Percentiles rank a stretch among this genome's conserved stretches.
These are phyloP conservation scores for Sitodiplosis mosellana DNA, from an alignment of 1,140 invertebrate genomes.

Conservation along the genomic window DNA sequence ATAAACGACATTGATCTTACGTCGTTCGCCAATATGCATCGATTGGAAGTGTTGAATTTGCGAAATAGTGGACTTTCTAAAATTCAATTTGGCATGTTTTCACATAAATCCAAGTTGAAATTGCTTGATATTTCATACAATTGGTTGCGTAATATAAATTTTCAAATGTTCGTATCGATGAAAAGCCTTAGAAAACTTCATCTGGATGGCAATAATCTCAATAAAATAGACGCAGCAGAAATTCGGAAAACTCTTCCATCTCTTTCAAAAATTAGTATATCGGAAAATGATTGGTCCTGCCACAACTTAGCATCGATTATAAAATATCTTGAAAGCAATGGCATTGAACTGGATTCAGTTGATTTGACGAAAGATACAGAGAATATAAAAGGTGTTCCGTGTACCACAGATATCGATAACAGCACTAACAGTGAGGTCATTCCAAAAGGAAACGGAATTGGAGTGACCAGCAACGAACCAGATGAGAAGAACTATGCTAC, in stretches of 20 bases:
- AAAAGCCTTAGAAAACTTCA: background rate
- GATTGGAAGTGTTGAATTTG: background rate
- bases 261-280: background rate
- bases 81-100: background rate
- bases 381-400: background rate
- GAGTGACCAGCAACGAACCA: no score
- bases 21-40: background rate
- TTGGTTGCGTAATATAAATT: background rate
- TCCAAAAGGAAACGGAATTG: no score
- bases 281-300: background rate
- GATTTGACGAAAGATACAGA: background rate
- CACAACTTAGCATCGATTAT: background rate
- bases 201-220: background rate
- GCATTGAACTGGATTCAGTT: background rate
- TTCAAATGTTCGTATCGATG: background rate
- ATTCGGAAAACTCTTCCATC: background rate
- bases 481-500: no score
- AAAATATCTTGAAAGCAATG: background rate
- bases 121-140: background rate
- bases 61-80: background rate
- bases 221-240: background rate
- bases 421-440: no score
- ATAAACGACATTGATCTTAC: background rate
- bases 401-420: background rate
- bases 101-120: background rate